Evolutionary conservation across 2,888 invertebrate species (phyloP).

Genomic region (Euphydryas editha): DNA sequence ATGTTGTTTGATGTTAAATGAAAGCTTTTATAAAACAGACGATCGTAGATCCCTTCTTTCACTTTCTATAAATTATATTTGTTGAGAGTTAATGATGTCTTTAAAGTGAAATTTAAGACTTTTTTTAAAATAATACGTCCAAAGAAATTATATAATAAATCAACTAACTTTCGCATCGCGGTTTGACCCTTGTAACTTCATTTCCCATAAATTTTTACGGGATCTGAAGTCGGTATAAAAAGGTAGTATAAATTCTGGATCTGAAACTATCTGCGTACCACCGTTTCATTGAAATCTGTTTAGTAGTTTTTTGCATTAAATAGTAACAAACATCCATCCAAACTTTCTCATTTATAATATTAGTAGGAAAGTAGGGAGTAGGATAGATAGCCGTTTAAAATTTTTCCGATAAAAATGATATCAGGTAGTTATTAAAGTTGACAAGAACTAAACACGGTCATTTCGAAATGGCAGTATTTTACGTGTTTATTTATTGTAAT

Average conservation of each 20-base stretch:
- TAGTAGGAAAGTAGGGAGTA: too few relatives aligned
- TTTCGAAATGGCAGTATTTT: conserved; percentile 9
- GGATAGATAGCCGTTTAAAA: neutral
- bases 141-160: too few relatives aligned
- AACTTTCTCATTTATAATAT: too few relatives aligned
- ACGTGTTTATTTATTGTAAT: conserved; percentile 17
- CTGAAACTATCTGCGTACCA: too few relatives aligned
- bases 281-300: too few relatives aligned
- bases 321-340: too few relatives aligned
- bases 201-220: too few relatives aligned
- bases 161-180: too few relatives aligned
- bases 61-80: conserved; percentile 31
- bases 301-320: too few relatives aligned
- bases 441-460: neutral
- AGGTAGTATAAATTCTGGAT: too few relatives aligned
- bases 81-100: conserved; percentile 18
- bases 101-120: neutral
- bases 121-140: neutral
- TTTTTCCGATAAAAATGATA: neutral
- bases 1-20: neutral
- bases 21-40: conserved; percentile 18
- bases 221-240: too few relatives aligned
- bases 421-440: neutral
- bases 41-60: conserved; percentile 18
- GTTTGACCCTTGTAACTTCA: too few relatives aligned